Conservation (phyloP, 2,797 vertebrate genomes). For the Heterohyrax brucei region DNA sequence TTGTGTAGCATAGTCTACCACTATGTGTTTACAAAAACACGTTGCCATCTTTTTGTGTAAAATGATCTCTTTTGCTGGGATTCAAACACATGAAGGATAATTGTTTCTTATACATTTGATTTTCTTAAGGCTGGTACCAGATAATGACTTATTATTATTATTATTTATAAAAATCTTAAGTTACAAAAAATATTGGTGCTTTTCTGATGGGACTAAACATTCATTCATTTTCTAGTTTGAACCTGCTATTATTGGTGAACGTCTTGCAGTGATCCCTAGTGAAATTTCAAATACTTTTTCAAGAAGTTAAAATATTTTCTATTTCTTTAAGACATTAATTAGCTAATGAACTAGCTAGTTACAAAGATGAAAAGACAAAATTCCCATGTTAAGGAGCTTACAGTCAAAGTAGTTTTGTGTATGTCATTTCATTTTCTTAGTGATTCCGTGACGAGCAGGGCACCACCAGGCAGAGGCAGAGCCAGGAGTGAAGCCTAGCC, state of each 20-base stretch:
- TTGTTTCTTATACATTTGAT: conserved; percentile 18
- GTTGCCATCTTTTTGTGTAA: neutral
- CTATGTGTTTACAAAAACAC: neutral
- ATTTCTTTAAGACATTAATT: conserved; percentile 53
- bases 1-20: neutral
- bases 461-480: neutral
- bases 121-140: neutral
- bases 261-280: conserved; percentile 31
- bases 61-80: neutral
- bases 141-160: neutral
- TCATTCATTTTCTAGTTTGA: conserved; percentile 1
- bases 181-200: conserved; percentile 55
- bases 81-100: neutral
- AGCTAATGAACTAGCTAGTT: conserved; percentile 39
- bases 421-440: neutral
- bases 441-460: neutral
- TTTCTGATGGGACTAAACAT: conserved; percentile 13
- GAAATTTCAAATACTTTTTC: conserved; percentile 42
- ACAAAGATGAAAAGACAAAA: conserved; percentile 37
- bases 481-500: neutral
- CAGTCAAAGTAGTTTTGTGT: neutral
- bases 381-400: neutral
- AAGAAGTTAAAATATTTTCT: conserved; percentile 30
- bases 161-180: conserved; percentile 15
- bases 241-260: neutral